These are phyloP conservation scores for Dryobotodes eremita DNA, from an alignment of 2,888 invertebrate species.

Conservation along the genomic window DNA sequence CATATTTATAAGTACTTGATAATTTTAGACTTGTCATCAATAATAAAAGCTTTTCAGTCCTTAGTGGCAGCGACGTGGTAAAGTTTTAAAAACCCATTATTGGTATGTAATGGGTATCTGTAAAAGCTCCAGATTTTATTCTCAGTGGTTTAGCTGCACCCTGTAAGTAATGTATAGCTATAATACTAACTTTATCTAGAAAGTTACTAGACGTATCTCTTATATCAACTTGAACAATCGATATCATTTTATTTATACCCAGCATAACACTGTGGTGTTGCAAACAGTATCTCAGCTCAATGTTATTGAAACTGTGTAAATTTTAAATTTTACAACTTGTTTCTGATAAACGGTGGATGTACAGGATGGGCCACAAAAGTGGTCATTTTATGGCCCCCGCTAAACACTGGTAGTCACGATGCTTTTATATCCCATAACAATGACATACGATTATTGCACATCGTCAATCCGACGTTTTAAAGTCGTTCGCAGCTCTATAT, in stretches of 20 bases:
- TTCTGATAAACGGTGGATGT: constrained; percentile 54
- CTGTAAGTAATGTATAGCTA: constrained; percentile 12
- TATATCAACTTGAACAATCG: constrained; percentile 37
- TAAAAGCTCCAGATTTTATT: neutral
- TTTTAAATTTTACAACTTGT: constrained; percentile 50
- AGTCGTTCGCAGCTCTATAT: constrained; percentile 71
- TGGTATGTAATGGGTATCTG: neutral
- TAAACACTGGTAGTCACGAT: constrained; percentile 78
- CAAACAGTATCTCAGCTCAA: neutral
- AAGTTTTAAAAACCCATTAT: neutral
- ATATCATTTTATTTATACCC: constrained; percentile 34
- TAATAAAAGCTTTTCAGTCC: neutral
- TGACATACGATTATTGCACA: constrained; percentile 80
- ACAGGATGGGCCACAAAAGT: constrained; percentile 66
- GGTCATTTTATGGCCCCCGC: constrained; percentile 71
- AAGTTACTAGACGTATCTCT: constrained; percentile 34
- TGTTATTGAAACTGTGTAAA: constrained; percentile 22
- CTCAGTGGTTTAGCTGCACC: neutral
- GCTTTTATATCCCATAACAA: constrained; percentile 83
- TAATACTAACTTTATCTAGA: constrained; percentile 27
- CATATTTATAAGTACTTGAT: neutral
- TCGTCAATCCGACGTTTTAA: constrained; percentile 72
- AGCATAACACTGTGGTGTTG: constrained; percentile 1
- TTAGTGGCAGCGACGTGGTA: neutral
- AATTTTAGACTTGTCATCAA: neutral